Conservation (phyloP, 2,888 invertebrate genomes). For the Drosophila ustulata region DNA sequence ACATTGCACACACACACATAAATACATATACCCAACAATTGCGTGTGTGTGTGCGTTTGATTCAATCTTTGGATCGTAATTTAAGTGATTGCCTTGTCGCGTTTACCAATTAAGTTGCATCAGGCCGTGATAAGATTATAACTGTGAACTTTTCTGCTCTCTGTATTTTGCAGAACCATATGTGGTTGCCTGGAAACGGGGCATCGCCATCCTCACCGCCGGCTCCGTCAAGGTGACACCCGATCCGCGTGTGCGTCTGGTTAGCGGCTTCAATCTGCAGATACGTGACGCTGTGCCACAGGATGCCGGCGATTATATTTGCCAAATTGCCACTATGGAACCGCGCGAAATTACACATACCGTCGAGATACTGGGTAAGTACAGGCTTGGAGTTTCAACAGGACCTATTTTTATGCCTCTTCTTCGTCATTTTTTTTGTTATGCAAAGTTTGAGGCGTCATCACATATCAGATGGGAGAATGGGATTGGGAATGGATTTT, state of each 20-base stretch:
- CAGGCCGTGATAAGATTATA: conserved; percentile 41
- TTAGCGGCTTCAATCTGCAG: conserved; percentile 88
- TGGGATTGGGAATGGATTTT: conserved; percentile 50
- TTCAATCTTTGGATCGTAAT: conserved; percentile 69
- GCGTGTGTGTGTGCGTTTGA: conserved; percentile 32
- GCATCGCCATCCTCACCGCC: conserved; percentile 88
- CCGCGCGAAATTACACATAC: conserved; percentile 89
- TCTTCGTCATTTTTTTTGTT: conserved; percentile 51
- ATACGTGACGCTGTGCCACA: conserved; percentile 88
- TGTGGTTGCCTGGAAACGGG: conserved; percentile 89
- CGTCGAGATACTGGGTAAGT: conserved; percentile 89
- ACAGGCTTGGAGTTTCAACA: background rate
- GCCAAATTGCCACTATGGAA: conserved; percentile 88
- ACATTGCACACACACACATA: conserved; percentile 40
- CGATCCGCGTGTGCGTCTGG: conserved; percentile 88
- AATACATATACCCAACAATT: background rate
- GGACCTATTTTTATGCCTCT: background rate
- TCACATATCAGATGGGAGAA: conserved; percentile 32
- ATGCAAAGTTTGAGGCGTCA: conserved; percentile 63
- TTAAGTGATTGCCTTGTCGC: conserved; percentile 60
- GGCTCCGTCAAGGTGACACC: conserved; percentile 88
- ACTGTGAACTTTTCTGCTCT: conserved; percentile 17
- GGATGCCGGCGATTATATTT: conserved; percentile 89
- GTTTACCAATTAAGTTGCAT: conserved; percentile 53
- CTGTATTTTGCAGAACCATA: conserved; percentile 86